Conservation (phyloP, 1,140 invertebrate genomes). For the Drosophila pandora region DNA sequence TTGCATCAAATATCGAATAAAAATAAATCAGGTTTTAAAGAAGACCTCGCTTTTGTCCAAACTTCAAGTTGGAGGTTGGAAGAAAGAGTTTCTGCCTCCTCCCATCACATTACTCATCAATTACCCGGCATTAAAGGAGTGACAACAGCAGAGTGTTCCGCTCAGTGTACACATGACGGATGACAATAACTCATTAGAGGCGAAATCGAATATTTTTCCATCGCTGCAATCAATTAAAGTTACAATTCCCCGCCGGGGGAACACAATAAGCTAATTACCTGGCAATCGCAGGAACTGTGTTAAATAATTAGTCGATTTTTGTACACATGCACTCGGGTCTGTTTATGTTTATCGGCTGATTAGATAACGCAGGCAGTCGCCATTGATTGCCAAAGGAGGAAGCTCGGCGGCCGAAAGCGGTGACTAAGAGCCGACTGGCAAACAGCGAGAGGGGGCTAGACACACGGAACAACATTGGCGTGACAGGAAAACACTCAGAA, state of each 20-base stretch:
- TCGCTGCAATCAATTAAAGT: conserved; percentile 41
- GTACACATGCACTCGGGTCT: conserved; percentile 25
- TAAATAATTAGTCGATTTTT: conserved; percentile 40
- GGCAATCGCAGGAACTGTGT: conserved; percentile 45
- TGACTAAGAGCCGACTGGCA: conserved; percentile 39
- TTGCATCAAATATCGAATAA: conserved; percentile 32
- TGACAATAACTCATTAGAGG: conserved; percentile 34
- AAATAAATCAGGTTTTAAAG: conserved; percentile 22
- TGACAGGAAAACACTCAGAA: conserved; percentile 54
- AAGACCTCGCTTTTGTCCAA: background rate
- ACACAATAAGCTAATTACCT: conserved; percentile 48
- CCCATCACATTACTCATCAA: background rate
- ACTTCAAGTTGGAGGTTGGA: background rate
- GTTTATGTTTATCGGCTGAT: conserved; percentile 20
- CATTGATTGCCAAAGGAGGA: conserved; percentile 22
- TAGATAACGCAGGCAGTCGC: conserved; percentile 15
- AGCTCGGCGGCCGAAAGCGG: conserved; percentile 11
- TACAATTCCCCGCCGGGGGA: conserved; percentile 21
- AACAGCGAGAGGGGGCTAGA: conserved; percentile 22
- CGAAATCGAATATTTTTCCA: conserved; percentile 21
- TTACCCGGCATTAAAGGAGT: background rate
- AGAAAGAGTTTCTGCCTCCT: background rate
- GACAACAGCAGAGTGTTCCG: background rate
- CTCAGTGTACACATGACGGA: conserved; percentile 16
- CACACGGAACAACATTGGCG: conserved; percentile 50